A percentile compares a stretch with the other conserved stretches of the same genome.
Evolutionary conservation across 2,113 vertebrate species (phyloP).

Genomic region (Saguinus midas): DNA sequence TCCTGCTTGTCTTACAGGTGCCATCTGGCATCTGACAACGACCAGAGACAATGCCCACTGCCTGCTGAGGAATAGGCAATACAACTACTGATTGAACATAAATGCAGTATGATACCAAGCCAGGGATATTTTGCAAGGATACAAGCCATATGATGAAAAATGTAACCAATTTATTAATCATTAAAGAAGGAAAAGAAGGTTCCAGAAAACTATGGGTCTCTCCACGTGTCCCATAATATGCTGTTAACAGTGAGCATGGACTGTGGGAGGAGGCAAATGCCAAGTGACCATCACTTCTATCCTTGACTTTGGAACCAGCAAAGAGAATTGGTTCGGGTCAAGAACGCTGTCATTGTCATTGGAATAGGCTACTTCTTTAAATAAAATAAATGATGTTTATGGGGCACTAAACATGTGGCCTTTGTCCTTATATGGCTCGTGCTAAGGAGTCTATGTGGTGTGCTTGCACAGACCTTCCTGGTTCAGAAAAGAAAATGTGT

Average conservation of each 20-base stretch:
- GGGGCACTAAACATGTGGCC: neutral
- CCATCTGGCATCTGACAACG: conserved; percentile 1
- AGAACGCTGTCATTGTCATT: neutral
- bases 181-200: neutral
- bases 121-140: neutral
- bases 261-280: neutral
- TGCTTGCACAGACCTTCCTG: neutral
- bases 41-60: neutral
- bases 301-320: neutral
- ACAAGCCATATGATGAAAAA: neutral
- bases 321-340: neutral
- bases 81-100: neutral
- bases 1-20: conserved; percentile 34
- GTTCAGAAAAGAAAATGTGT: neutral
- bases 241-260: neutral
- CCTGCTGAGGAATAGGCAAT: neutral
- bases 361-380: neutral
- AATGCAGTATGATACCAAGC: neutral
- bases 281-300: neutral
- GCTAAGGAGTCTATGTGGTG: neutral
- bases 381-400: neutral
- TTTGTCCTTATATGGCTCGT: neutral
- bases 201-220: neutral
- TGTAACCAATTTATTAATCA: neutral
- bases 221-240: neutral